Conservation (phyloP, 2,797 vertebrate genomes). For the Acanthurus leucopareius region DNA sequence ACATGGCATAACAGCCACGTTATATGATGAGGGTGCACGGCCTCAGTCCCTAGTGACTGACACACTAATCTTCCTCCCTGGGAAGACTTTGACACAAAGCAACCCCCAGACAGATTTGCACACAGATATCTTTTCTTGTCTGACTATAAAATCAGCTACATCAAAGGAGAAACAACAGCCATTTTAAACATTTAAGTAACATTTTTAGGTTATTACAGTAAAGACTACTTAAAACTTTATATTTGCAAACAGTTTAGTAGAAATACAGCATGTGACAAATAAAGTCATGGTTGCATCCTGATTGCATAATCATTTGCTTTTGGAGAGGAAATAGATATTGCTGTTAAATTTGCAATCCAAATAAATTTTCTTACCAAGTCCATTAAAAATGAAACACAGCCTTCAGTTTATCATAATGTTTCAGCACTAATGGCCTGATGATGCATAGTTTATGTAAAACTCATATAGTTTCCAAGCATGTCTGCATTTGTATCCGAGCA, state of each 20-base stretch:
- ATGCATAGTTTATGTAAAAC: no score
- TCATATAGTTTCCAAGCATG: no score
- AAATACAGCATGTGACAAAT: background rate
- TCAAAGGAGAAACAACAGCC: background rate
- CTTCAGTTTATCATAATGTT: no score
- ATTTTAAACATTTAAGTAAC: conserved; percentile 12
- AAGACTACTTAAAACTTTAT: background rate
- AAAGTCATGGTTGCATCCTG: background rate
- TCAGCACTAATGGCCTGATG: no score
- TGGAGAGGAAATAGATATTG: background rate
- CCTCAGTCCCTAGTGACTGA: conserved; percentile 48
- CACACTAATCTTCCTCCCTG: conserved; percentile 47
- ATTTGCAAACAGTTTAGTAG: background rate
- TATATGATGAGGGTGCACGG: conserved; percentile 48
- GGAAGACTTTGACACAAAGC: conserved; percentile 25
- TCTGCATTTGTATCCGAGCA: no score
- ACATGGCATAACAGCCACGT: conserved; percentile 45
- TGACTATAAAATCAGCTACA: background rate
- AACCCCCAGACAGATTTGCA: conserved; percentile 25
- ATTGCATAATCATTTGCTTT: background rate
- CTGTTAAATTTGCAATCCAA: background rate
- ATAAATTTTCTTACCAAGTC: no score
- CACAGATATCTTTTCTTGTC: conserved; percentile 30
- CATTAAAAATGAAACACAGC: no score
- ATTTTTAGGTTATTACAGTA: background rate